phyloP scores from a whole-genome alignment of 2,888 invertebrate species.

The Drosophila kokeensis region DNA sequence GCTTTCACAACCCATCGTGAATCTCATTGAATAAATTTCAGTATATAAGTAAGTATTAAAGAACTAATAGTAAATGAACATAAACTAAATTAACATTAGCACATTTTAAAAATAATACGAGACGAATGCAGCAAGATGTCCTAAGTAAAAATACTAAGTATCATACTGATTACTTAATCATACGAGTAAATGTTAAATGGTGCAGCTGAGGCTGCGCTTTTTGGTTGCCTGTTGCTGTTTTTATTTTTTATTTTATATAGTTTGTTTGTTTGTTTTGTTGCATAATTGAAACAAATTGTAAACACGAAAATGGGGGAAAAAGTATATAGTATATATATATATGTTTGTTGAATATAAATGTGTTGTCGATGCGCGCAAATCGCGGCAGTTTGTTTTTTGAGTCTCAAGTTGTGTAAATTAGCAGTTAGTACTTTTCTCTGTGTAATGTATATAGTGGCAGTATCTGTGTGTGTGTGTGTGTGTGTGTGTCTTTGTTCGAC shows the following conservation, averaged over 20 bases:
- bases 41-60: constrained; percentile 29
- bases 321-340: constrained; percentile 40
- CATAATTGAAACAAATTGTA: constrained; percentile 73
- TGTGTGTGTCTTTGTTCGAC: constrained; percentile 14
- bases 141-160: constrained; percentile 60
- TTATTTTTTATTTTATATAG: constrained; percentile 32
- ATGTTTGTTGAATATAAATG: constrained; percentile 12
- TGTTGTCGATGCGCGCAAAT: background rate
- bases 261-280: constrained; percentile 27
- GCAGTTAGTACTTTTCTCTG: constrained; percentile 8
- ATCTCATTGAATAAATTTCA: constrained; percentile 51
- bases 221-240: constrained; percentile 60
- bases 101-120: constrained; percentile 62
- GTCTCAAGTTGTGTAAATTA: constrained; percentile 15
- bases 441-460: constrained; percentile 1
- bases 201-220: constrained; percentile 68
- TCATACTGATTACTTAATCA: constrained; percentile 51
- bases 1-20: constrained; percentile 49
- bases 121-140: constrained; percentile 75
- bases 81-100: constrained; percentile 64
- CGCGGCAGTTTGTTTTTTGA: constrained; percentile 21
- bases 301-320: constrained; percentile 56
- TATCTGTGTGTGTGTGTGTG: background rate
- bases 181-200: constrained; percentile 37
- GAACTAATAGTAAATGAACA: constrained; percentile 57